Evolutionary conservation across 1,140 invertebrate species (phyloP).

Genomic region (Cotesia typhae): DNA sequence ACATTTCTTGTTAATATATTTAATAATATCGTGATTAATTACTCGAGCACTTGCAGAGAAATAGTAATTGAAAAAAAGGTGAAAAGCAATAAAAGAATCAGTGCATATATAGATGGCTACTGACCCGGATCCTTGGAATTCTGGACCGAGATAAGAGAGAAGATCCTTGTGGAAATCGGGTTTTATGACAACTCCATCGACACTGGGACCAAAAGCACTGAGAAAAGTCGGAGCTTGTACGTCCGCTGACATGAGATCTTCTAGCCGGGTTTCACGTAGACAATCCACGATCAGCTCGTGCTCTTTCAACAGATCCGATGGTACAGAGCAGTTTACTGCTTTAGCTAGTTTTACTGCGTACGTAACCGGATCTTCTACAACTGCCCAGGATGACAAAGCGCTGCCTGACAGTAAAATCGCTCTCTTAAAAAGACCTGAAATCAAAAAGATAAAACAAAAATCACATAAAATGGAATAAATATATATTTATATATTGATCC

Average conservation of each 20-base stretch:
- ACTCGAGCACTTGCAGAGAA: neutral
- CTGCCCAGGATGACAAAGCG: conserved; percentile 91
- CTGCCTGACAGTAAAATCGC: conserved; percentile 92
- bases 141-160: conserved; percentile 74
- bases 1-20: too few species aligned
- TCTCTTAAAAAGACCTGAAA: conserved; percentile 84
- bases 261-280: conserved; percentile 77
- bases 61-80: conserved; percentile 6
- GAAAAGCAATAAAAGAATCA: conserved; percentile 8
- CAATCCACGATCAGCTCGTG: conserved; percentile 85
- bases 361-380: conserved; percentile 87
- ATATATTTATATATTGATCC: too few species aligned
- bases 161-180: conserved; percentile 80
- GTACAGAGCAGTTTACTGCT: conserved; percentile 86
- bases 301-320: conserved; percentile 78
- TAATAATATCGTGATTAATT: too few species aligned
- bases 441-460: conserved; percentile 11
- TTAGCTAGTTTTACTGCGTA: conserved; percentile 86
- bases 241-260: conserved; percentile 80
- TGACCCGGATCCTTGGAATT: conserved; percentile 73
- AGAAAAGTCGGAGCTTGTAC: conserved; percentile 85
- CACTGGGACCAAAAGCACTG: conserved; percentile 84
- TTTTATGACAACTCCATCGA: conserved; percentile 87
- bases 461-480: too few species aligned
- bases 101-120: conserved; percentile 35